phyloP scores from a whole-genome alignment of 2,888 invertebrate species.

The Drosophila affinis region DNA sequence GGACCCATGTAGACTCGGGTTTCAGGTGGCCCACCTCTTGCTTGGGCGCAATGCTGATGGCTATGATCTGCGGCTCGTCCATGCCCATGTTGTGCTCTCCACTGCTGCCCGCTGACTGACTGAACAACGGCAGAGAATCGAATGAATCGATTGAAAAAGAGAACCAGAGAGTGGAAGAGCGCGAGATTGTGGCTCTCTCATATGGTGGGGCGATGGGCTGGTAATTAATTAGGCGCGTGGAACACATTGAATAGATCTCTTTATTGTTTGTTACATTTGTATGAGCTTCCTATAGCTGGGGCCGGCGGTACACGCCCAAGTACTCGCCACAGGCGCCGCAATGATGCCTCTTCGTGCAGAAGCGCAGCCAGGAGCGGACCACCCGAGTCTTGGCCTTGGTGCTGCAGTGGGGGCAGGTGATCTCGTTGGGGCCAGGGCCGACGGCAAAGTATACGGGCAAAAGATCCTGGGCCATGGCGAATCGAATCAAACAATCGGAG shows the following conservation, averaged over 20 bases:
- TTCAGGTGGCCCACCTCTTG: constrained; percentile 73
- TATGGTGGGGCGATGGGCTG: constrained; percentile 35
- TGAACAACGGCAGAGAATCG: constrained; percentile 6
- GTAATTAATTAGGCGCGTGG: constrained; percentile 33
- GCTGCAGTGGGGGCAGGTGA: constrained; percentile 81
- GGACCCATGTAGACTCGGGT: constrained; percentile 69
- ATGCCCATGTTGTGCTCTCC: constrained; percentile 57
- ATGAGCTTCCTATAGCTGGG: constrained; percentile 67
- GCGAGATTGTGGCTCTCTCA: not conserved
- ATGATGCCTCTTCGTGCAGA: constrained; percentile 77
- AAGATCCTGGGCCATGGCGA: constrained; percentile 57
- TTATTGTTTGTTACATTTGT: constrained; percentile 19
- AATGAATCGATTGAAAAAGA: constrained; percentile 18
- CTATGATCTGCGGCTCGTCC: constrained; percentile 60
- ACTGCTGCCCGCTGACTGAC: constrained; percentile 39
- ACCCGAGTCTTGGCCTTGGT: constrained; percentile 72
- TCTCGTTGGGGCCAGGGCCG: constrained; percentile 78
- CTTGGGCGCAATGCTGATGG: constrained; percentile 53
- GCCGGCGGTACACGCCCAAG: constrained; percentile 81
- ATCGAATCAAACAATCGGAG: not conserved
- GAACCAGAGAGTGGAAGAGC: constrained; percentile 4
- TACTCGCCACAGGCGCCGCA: constrained; percentile 82
- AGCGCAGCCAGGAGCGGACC: constrained; percentile 70
- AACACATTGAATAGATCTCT: constrained; percentile 14
- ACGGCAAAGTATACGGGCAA: constrained; percentile 81